Evolutionary conservation across 2,888 invertebrate species (phyloP).

Genomic region (Melinaea menophilus): DNA sequence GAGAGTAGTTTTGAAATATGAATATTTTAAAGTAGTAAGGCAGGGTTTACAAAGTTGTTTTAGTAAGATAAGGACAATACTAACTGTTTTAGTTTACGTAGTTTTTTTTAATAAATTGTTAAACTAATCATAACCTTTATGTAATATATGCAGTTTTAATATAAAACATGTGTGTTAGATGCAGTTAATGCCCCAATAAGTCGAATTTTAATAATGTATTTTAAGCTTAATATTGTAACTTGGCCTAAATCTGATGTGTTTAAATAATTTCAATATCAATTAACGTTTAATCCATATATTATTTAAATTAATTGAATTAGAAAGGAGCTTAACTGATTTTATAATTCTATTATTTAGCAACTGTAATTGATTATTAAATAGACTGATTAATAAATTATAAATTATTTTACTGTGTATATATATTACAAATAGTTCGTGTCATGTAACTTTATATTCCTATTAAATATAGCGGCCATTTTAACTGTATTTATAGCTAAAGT

Average conservation of each 20-base stretch:
- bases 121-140: conserved; percentile 15
- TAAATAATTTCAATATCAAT: background rate
- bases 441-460: conserved; percentile 25
- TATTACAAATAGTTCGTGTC: conserved; percentile 12
- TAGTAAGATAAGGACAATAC: conserved; percentile 34
- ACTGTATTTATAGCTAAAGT: conserved; percentile 3
- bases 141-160: conserved; percentile 2
- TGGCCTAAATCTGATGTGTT: conserved; percentile 3
- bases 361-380: conserved; percentile 49
- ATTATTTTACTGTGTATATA: conserved; percentile 53
- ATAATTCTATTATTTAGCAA: conserved; percentile 33
- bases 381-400: conserved; percentile 61
- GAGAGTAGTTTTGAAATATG: conserved; percentile 12
- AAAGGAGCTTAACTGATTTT: conserved; percentile 25
- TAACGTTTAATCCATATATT: background rate
- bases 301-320: conserved; percentile 7
- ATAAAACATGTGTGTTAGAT: background rate
- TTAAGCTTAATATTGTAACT: conserved; percentile 10
- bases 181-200: no score
- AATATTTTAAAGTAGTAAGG: conserved; percentile 31
- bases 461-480: conserved; percentile 12
- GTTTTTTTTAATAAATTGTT: conserved; percentile 14
- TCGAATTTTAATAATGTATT: background rate
- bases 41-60: conserved; percentile 36
- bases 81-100: conserved; percentile 20